Conservation (phyloP, 2,797 vertebrate genomes). For the Fistularia tabacaria region DNA sequence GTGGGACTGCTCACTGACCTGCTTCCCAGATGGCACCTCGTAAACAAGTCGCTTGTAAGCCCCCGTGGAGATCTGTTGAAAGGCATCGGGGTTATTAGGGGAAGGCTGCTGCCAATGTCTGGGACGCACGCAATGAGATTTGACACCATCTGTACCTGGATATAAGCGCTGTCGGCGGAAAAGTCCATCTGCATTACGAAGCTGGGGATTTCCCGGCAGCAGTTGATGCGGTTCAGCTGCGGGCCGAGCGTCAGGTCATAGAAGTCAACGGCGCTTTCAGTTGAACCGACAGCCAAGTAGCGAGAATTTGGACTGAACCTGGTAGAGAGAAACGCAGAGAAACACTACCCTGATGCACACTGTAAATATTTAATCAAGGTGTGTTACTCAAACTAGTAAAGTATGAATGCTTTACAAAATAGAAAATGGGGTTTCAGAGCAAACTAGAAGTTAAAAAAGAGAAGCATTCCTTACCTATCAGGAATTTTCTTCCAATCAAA, state of each 20-base stretch:
- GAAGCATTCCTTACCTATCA: too few relatives aligned
- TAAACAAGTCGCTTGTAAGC: slow-evolving; percentile 95
- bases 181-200: slow-evolving; percentile 98
- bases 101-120: too few relatives aligned
- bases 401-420: too few relatives aligned
- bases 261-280: slow-evolving; percentile 93
- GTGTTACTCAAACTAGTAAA: too few relatives aligned
- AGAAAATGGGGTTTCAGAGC: too few relatives aligned
- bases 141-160: slow-evolving; percentile 64
- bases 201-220: slow-evolving; percentile 93
- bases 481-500: too few relatives aligned
- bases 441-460: too few relatives aligned
- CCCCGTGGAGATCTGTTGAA: slow-evolving; percentile 89
- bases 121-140: not conserved
- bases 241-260: slow-evolving; percentile 89
- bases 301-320: slow-evolving; percentile 95
- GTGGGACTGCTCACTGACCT: slow-evolving; percentile 85
- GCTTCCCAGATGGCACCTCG: slow-evolving; percentile 97
- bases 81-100: too few relatives aligned
- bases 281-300: slow-evolving; percentile 93
- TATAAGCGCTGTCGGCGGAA: slow-evolving; percentile 83
- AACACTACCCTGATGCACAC: too few relatives aligned
- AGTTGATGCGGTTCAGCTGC: slow-evolving; percentile 91
- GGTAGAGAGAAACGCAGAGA: not conserved
- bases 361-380: too few relatives aligned